Evolutionary conservation across 2,797 vertebrate genomes (phyloP), one percentile per base, ranked within the genome.

Genomic region (Phoeniculus purpureus): DNA sequence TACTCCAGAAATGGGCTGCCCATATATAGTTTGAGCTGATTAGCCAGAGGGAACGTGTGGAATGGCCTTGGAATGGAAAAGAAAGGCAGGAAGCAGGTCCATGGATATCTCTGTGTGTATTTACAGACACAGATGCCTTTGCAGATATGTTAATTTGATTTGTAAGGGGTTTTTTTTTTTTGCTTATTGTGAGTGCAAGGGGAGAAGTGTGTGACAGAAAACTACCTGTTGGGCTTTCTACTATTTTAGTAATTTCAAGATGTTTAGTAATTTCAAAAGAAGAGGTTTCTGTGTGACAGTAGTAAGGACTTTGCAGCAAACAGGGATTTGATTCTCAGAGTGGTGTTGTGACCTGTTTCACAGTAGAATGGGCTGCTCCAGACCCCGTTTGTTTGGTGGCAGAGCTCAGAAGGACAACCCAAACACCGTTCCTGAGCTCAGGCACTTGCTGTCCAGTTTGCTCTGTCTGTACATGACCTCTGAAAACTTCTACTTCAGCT

Each of bases 1-100:
- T 89, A 60, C 60, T 87, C 72, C 91, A 89, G 86, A 65, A 93
- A 31, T 50, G 50, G 86, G 56, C 90, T 90, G 76, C 27, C 81
- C 64, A 14, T 92, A 62, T 75, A 67, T 85, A 81, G 88, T 27
- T 73, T 37, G 56, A 48, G 27, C 86, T 81, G 83, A 82, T 88
- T 80, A 87, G 76, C 37, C 65, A 62, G 62, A 76, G 8, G 10
- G 51, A 87, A 76, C 77, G 64, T 60, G 43, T 47, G 76, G 78
- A 48, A 68, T 34, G 92, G 85, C 74, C 47, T 73, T 47, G 56
- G 59, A 75, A 34, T 20, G 37, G 64, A 82, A 77, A 68, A 6
- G 14, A 61, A 81, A 62, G 37, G 73, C 64, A 62, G 15, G 20
- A 62, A 81, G 29, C 55, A 48, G 16, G 0, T 65, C 58, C n/a